Evolutionary conservation across 2,888 invertebrate species (phyloP), one percentile per base, ranked within the genome.

Genomic region (Temnothorax rugatulus): DNA sequence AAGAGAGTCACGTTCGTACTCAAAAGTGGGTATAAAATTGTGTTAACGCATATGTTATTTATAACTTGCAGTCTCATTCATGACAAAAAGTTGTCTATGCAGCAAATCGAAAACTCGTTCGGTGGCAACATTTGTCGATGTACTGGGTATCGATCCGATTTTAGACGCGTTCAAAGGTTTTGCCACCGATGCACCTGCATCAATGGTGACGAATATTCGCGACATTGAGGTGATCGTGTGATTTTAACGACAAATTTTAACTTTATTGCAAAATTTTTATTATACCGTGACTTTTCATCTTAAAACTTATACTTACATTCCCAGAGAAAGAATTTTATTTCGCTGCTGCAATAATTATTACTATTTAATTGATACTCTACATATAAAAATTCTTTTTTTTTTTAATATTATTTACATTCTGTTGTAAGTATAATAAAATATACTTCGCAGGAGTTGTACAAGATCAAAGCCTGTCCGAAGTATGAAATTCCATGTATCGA

Each of bases 101-200:
- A 96, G 87, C 96, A 97, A 89, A 95, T 97, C 18, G 97, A 97
- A 92, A 96, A 97, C 90, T 96, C 96, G 0, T 96, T 97, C 89
- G 97, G 96, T 9, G 96, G 97, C 76, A 97, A 97, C 90, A 96
- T 97, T 21, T 97, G 97, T 88, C 95, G 97, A 84, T 97, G 97
- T 91, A 97, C 97, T 0, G 98, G 98, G 0, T 98, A 97, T 92
- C 95, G 97, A 8, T n/a, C 96, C 97, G 0, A 98, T 98, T 85
- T 95, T 97, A 68, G 97, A 98, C 92, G 96, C 97, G 4, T 97
- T 98, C 94, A 98, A 98, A 94, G 96, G 97, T 1, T 96, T 97
- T 89, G 97, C 97, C 0, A 95, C 93, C 0, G 96, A 97, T 90
- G 96, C 96, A 4, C 95, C 96, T 9, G 95, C 96, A 71, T 91